Evolutionary conservation across 2,797 vertebrate genomes (phyloP).

Genomic region (Tadarida brasiliensis): DNA sequence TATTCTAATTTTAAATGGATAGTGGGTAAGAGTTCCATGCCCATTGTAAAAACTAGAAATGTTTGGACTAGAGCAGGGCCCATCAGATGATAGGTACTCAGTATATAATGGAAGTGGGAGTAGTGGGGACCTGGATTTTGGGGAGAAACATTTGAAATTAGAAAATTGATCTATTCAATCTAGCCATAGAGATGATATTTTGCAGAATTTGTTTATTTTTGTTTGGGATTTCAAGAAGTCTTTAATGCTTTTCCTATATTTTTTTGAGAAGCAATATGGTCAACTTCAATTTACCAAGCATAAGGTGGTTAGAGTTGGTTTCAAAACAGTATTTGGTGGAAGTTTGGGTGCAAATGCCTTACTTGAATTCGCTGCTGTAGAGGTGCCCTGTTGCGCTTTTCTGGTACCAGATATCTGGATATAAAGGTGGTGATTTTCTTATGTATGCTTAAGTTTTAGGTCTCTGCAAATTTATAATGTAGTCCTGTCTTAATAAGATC

Average conservation of each 20-base stretch:
- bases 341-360: background rate
- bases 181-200: background rate
- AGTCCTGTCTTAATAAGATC: background rate
- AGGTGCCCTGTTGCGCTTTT: background rate
- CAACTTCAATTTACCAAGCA: background rate
- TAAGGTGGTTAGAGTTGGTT: background rate
- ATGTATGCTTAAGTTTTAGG: background rate
- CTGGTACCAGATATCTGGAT: background rate
- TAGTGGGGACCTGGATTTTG: background rate
- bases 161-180: background rate
- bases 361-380: background rate
- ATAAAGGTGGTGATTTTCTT: background rate
- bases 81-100: background rate
- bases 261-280: background rate
- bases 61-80: background rate
- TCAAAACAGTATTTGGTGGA: background rate
- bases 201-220: background rate
- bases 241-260: background rate
- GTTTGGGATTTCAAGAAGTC: background rate
- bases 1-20: conserved; percentile 6
- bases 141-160: background rate
- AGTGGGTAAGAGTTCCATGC: background rate
- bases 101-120: background rate
- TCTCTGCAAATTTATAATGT: background rate
- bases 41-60: background rate